Evolutionary conservation across 2,888 invertebrate species (phyloP), one percentile per base, ranked within the genome.

Genomic region (Protophormia terraenovae): DNA sequence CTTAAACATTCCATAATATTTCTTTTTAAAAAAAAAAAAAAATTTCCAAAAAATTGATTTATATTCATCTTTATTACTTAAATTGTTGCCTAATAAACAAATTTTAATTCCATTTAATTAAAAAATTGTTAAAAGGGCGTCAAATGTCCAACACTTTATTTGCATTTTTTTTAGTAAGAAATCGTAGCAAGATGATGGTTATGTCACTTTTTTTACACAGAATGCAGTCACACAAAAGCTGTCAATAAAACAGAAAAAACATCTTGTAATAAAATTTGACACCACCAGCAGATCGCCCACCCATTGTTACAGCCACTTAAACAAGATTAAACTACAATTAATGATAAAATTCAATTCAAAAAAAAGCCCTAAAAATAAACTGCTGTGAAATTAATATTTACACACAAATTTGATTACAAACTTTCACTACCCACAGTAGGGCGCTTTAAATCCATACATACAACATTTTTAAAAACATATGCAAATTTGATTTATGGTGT

Each of bases 401-500:
- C 35, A 14, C 47, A 50, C n/a, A n/a, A n/a, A n/a, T n/a, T 27
- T 16, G 1, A 27, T 38, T 10, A 41, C 12, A 16, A 66, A 76
- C 64, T 76, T 76, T 66, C 53, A 76, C 53, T 77, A 32, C 77
- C 77, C 47, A 27, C 67, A 60, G 67, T 69, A 69, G 77, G 69
- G 77, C 77, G 60, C 47, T 24, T 19, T 53, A 41, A 38, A 35
- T 24, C n/a, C 32, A 32, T 6, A 19, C 16, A 60, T 14, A 50
- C 22, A 22, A 22, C 24, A 50, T 3, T 22, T 16, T 19, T 29
- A 29, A 22, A n/a, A n/a, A n/a, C n/a, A n/a, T 41, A 66, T 55
- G 53, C 67, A 45, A 77, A 45, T 58, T 45, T 66, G 66, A 67
- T 77, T 64, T 64, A 75, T 45, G 14, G 27, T 45, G 22, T 32